These are phyloP conservation scores for Amblyornis subalaris DNA, from an alignment of 2,113 vertebrate species.

Conservation along the genomic window DNA sequence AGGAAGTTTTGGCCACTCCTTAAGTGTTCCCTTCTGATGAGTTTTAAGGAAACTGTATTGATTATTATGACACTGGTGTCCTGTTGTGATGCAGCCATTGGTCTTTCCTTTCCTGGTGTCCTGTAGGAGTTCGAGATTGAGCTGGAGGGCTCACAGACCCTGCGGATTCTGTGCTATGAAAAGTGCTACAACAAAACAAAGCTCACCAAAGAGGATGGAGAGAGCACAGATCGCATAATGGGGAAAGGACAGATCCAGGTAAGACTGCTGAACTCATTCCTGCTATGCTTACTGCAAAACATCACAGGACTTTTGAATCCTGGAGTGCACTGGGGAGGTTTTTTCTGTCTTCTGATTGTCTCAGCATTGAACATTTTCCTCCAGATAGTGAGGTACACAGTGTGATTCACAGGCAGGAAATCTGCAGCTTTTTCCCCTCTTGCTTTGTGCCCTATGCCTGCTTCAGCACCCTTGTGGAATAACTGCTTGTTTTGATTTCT, in stretches of 20 bases:
- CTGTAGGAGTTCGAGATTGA: conserved; percentile 96
- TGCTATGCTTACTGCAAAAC: background rate
- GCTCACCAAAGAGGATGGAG: conserved; percentile 86
- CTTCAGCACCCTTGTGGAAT: background rate
- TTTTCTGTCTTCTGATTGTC: background rate
- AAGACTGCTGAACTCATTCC: background rate
- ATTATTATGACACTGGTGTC: background rate
- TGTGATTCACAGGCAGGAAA: background rate
- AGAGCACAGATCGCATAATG: conserved; percentile 84
- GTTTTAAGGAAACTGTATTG: background rate
- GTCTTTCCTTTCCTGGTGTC: background rate
- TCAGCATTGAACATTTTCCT: background rate
- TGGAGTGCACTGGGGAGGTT: background rate
- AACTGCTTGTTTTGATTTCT: background rate
- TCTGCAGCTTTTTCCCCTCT: background rate
- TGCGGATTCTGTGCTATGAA: conserved; percentile 90
- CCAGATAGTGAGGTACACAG: background rate
- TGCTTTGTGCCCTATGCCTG: background rate
- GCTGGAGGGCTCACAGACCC: conserved; percentile 90
- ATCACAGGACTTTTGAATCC: background rate
- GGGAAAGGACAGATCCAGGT: conserved; percentile 94
- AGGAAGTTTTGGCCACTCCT: background rate
- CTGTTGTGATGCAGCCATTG: background rate
- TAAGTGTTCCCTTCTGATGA: background rate
- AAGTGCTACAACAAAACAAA: conserved; percentile 88